phyloP scores from a whole-genome alignment of 2,113 vertebrate species.

The Siniperca knerii region DNA sequence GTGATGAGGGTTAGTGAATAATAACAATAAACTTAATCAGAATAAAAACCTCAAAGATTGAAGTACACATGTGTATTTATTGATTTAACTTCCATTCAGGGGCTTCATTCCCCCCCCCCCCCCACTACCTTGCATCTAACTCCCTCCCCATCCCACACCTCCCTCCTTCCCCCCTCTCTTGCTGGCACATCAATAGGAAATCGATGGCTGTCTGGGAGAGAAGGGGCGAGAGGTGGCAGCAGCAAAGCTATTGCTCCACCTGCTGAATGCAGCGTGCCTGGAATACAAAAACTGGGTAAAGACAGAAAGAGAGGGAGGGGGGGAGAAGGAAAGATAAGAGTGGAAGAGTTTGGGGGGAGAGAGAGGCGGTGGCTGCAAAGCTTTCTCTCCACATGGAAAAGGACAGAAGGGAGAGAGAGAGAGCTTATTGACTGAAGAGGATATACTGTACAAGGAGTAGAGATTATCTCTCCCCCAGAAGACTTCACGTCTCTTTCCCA shows the following conservation, averaged over 20 bases:
- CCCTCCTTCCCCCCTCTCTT: background rate
- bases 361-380: background rate
- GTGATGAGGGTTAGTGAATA: background rate
- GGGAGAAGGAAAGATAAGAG: background rate
- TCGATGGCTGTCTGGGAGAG: constrained; percentile 68
- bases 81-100: background rate
- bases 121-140: background rate
- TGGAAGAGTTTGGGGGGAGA: background rate
- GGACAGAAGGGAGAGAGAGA: background rate
- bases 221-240: constrained; percentile 60
- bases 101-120: background rate
- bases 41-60: background rate
- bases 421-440: constrained; percentile 72
- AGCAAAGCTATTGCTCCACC: constrained; percentile 74
- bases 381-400: constrained; percentile 8
- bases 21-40: background rate
- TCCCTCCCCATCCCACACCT: background rate
- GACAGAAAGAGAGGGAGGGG: background rate
- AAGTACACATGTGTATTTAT: background rate
- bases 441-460: constrained; percentile 72
- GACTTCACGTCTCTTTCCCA: constrained; percentile 22
- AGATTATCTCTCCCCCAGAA: constrained; percentile 62
- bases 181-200: constrained; percentile 72
- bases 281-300: constrained; percentile 60
- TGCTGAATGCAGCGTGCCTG: constrained; percentile 53